Evolutionary conservation across 2,888 invertebrate genomes (phyloP).

Genomic region (Ametastegia equiseti): DNA sequence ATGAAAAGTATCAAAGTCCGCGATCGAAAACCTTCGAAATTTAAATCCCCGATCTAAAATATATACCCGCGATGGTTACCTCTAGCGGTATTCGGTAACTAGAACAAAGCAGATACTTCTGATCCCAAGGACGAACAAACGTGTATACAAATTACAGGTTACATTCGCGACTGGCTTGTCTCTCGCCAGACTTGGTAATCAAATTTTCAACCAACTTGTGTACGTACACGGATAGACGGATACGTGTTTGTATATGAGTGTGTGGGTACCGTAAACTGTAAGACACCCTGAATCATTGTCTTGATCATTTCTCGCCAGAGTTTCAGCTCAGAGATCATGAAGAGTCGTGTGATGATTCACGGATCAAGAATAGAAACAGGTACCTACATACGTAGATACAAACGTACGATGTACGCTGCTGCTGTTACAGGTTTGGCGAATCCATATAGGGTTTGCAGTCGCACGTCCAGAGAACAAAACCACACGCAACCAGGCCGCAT

Average conservation of each 20-base stretch:
- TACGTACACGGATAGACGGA: not conserved
- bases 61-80: not conserved
- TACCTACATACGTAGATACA: slow-evolving; percentile 19
- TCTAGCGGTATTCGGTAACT: slow-evolving; percentile 10
- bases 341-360: slow-evolving; percentile 33
- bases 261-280: not conserved
- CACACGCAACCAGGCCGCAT: not conserved
- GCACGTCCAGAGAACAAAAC: not conserved
- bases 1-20: not conserved
- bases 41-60: not conserved
- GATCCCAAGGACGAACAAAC: slow-evolving; percentile 29
- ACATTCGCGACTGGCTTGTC: slow-evolving; percentile 5
- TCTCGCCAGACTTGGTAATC: not conserved
- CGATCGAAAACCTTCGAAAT: not conserved
- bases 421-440: slow-evolving; percentile 39
- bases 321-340: not conserved
- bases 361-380: slow-evolving; percentile 40
- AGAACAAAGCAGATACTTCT: not conserved
- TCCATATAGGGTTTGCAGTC: slow-evolving; percentile 40
- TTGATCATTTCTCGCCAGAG: not conserved
- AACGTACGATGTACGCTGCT: no score
- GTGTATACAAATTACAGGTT: slow-evolving; percentile 27
- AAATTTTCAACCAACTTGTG: not conserved
- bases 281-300: not conserved
- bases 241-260: not conserved